phyloP scores from a whole-genome alignment of 2,888 invertebrate genomes.

The Eudasyphora cyanicolor region DNA sequence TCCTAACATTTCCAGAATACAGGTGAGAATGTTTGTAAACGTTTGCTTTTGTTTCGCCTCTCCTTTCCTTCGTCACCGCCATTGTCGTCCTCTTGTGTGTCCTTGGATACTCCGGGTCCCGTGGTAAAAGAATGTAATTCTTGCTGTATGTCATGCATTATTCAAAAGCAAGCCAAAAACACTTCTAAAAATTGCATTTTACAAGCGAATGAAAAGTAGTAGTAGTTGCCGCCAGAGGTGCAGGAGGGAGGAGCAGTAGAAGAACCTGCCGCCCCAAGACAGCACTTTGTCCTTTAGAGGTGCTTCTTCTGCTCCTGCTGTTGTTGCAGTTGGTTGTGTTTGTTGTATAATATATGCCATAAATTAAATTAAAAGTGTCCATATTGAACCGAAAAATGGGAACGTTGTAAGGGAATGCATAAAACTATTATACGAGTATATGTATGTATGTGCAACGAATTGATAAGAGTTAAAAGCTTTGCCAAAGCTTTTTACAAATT shows the following conservation, averaged over 20 bases:
- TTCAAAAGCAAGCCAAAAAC: neutral
- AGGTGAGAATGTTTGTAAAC: neutral
- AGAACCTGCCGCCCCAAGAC: neutral
- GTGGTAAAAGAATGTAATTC: neutral
- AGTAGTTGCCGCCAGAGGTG: neutral
- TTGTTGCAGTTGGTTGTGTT: neutral
- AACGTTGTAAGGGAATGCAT: conserved; percentile 4
- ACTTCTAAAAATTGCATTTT: neutral
- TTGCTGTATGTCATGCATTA: conserved; percentile 23
- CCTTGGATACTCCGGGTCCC: too few species aligned
- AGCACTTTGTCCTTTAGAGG: neutral
- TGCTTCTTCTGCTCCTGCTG: too few species aligned
- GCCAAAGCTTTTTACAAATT: neutral
- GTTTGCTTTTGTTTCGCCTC: neutral
- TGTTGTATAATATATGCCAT: conserved; percentile 61
- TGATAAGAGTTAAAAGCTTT: conserved; percentile 33
- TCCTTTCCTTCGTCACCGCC: neutral
- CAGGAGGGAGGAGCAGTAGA: neutral
- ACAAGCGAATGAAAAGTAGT: neutral
- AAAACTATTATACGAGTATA: neutral
- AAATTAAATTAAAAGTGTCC: conserved; percentile 60
- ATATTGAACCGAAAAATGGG: conserved; percentile 38
- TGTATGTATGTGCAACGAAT: neutral
- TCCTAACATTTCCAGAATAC: too few species aligned
- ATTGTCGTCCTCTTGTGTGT: too few species aligned